Conservation (phyloP, 2,888 invertebrate species). For the Odontomyia ornata region DNA sequence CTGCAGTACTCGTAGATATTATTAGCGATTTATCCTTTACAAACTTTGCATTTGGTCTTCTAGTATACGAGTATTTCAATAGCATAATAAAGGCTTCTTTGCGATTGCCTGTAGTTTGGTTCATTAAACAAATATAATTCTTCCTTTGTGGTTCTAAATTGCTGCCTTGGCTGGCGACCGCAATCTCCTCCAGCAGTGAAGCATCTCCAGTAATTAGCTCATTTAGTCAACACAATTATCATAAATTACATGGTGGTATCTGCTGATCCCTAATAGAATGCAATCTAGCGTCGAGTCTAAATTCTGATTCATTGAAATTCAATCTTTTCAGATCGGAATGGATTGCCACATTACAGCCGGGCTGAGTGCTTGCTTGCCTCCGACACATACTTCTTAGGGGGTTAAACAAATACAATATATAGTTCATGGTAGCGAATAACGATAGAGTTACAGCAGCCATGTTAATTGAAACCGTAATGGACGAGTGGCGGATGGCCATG, state of each 20-base stretch:
- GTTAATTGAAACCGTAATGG: conserved; percentile 44
- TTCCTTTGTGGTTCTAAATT: too few relatives aligned
- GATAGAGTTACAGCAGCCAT: conserved; percentile 19
- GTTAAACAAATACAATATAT: conserved; percentile 24
- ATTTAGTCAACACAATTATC: not conserved
- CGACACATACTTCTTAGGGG: not conserved
- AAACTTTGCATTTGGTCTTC: too few relatives aligned
- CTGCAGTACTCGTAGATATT: too few relatives aligned
- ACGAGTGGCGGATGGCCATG: conserved; percentile 35
- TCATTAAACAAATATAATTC: too few relatives aligned
- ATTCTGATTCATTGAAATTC: conserved; percentile 38
- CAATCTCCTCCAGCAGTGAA: too few relatives aligned
- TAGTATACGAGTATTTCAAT: too few relatives aligned
- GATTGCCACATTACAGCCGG: not conserved
- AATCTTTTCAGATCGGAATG: conserved; percentile 29
- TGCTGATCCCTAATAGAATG: not conserved
- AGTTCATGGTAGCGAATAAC: not conserved
- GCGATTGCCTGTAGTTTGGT: too few relatives aligned
- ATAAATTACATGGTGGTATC: not conserved
- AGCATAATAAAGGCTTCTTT: too few relatives aligned
- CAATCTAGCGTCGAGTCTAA: conserved; percentile 14
- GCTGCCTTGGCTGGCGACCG: too few relatives aligned
- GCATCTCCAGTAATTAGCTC: not conserved
- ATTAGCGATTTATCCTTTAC: too few relatives aligned
- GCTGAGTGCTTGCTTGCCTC: not conserved